These are phyloP conservation scores for Hiodon alosoides DNA, from an alignment of 2,113 vertebrate species.

Conservation along the genomic window DNA sequence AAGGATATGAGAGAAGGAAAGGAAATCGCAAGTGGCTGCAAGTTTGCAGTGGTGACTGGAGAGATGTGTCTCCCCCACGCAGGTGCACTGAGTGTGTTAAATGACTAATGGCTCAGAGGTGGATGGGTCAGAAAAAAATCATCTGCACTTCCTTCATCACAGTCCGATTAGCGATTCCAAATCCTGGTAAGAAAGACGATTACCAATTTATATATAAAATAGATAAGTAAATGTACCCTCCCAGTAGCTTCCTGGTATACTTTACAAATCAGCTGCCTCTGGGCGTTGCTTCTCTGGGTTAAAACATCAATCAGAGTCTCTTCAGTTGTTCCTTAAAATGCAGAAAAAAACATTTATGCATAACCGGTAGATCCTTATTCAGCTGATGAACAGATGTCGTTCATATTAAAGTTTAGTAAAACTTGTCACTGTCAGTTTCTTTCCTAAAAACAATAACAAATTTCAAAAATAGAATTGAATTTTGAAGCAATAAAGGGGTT, in stretches of 20 bases:
- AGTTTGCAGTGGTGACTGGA: too few species aligned
- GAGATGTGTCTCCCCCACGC: too few species aligned
- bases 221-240: constrained; percentile 52
- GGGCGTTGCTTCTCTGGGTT: constrained; percentile 69
- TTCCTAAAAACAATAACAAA: too few species aligned
- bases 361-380: too few species aligned
- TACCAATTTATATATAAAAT: neutral
- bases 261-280: constrained; percentile 69
- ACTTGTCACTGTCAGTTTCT: too few species aligned
- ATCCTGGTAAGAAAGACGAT: too few species aligned
- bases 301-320: constrained; percentile 69
- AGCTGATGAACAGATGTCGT: neutral
- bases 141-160: neutral
- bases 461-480: too few species aligned
- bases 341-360: constrained; percentile 14
- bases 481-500: too few species aligned
- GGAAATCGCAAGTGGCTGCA: too few species aligned
- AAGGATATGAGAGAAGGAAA: too few species aligned
- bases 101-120: too few species aligned
- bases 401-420: neutral
- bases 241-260: constrained; percentile 66
- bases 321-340: constrained; percentile 69
- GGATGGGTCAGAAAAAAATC: neutral
- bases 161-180: neutral
- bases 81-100: too few species aligned